Conservation (phyloP, 2,888 invertebrate species). For the Agrotis clavis region DNA sequence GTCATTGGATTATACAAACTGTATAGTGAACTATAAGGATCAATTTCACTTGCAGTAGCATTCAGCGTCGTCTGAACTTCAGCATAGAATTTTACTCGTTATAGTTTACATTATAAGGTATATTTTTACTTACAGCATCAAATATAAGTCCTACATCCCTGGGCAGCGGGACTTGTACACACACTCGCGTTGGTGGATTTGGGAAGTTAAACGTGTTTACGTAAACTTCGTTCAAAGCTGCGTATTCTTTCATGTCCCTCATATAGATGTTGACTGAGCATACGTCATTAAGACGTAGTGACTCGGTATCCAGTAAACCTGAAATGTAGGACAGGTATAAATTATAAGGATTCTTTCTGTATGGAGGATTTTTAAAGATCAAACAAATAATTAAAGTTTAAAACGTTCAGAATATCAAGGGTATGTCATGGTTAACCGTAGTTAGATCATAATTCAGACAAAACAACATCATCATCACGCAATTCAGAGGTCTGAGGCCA, state of each 20-base stretch:
- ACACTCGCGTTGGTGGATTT: constrained; percentile 96
- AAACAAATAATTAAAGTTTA: no score
- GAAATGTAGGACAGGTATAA: constrained; percentile 69
- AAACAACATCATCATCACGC: no score
- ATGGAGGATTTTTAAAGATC: no score
- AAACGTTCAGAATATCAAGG: neutral
- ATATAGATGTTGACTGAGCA: constrained; percentile 96
- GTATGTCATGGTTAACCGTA: no score
- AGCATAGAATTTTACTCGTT: constrained; percentile 1
- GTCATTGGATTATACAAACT: constrained; percentile 2
- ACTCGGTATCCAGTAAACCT: constrained; percentile 89
- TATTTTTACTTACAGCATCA: constrained; percentile 92
- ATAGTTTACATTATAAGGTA: neutral
- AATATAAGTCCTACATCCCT: constrained; percentile 94
- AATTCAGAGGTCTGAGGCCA: no score
- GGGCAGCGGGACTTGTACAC: constrained; percentile 95
- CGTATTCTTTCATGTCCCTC: constrained; percentile 95
- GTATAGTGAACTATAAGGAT: neutral
- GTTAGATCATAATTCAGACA: no score
- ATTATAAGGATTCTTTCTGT: constrained; percentile 30
- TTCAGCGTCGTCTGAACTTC: neutral
- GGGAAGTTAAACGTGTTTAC: constrained; percentile 93
- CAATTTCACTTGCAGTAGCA: neutral
- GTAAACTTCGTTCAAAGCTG: constrained; percentile 95
- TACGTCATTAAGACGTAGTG: constrained; percentile 92